phyloP scores from a whole-genome alignment of 2,888 invertebrate genomes.

The Rhogogaster chlorosoma region DNA sequence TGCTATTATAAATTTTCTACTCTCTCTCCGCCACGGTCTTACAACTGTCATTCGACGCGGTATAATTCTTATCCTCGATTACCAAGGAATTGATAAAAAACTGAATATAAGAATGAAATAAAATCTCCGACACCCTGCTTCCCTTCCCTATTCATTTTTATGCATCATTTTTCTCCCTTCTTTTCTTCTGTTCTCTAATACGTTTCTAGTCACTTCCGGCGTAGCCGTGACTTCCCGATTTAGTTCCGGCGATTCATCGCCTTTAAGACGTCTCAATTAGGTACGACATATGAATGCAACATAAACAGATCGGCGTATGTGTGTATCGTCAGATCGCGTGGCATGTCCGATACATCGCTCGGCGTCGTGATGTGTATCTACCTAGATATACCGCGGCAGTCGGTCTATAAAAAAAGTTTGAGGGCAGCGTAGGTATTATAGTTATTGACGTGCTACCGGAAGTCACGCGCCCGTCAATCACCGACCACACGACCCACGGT shows the following conservation, averaged over 20 bases:
- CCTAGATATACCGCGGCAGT: too few relatives aligned
- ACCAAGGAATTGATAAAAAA: too few relatives aligned
- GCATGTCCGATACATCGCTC: neutral
- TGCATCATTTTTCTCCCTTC: too few relatives aligned
- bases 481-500: neutral
- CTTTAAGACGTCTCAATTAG: conserved; percentile 31
- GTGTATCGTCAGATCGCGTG: neutral
- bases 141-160: neutral
- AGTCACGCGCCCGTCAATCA: conserved; percentile 47
- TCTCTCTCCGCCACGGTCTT: too few relatives aligned
- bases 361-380: neutral
- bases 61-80: too few relatives aligned
- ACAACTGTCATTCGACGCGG: too few relatives aligned
- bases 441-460: conserved; percentile 38
- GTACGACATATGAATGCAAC: neutral
- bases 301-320: neutral
- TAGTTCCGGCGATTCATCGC: neutral
- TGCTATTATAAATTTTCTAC: too few relatives aligned
- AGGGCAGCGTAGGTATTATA: neutral
- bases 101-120: too few relatives aligned
- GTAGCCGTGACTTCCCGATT: conserved; percentile 7
- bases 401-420: neutral
- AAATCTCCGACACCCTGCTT: neutral
- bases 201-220: neutral
- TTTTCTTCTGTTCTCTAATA: neutral